A percentile compares a stretch with the other conserved stretches of the same genome.
These are phyloP conservation scores for Aramus guarauna DNA, from an alignment of 2,113 vertebrate genomes.

Conservation along the genomic window DNA sequence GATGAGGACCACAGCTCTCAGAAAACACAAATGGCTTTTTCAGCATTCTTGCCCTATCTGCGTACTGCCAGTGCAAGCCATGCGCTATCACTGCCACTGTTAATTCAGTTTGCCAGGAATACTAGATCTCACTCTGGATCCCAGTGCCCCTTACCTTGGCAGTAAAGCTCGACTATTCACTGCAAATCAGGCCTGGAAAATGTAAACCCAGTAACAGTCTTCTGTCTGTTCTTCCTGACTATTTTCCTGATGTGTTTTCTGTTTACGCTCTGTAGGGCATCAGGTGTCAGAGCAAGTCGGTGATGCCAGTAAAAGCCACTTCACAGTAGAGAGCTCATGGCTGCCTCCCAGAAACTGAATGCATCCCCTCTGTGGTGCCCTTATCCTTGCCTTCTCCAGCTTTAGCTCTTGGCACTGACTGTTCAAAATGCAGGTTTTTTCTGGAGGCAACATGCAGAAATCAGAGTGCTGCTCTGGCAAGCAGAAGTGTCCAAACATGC, in stretches of 20 bases:
- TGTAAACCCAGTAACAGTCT: slow-evolving; percentile 32
- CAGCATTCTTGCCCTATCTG: background rate
- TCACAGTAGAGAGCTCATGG: slow-evolving; percentile 22
- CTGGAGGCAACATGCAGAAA: slow-evolving; percentile 41
- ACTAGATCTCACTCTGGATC: background rate
- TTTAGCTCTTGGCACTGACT: background rate
- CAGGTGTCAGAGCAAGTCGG: slow-evolving; percentile 23
- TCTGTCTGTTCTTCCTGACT: slow-evolving; percentile 36
- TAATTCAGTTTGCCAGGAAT: background rate
- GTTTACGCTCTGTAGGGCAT: slow-evolving; percentile 27
- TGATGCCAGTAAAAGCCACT: slow-evolving; percentile 58
- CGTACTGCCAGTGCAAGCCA: background rate
- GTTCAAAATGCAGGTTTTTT: slow-evolving; percentile 43
- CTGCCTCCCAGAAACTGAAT: slow-evolving; percentile 34
- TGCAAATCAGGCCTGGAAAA: slow-evolving; percentile 42
- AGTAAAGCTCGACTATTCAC: background rate
- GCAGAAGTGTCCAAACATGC: slow-evolving; percentile 15
- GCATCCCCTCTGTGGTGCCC: slow-evolving; percentile 26
- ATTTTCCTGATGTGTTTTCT: slow-evolving; percentile 29
- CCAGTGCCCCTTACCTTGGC: background rate
- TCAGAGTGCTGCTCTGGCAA: slow-evolving; percentile 39
- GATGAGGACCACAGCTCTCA: background rate
- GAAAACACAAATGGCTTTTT: slow-evolving; percentile 15
- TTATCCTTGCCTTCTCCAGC: slow-evolving; percentile 44
- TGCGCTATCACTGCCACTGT: background rate